phyloP scores from a whole-genome alignment of 2,113 vertebrate genomes.

The Pongo pygmaeus region DNA sequence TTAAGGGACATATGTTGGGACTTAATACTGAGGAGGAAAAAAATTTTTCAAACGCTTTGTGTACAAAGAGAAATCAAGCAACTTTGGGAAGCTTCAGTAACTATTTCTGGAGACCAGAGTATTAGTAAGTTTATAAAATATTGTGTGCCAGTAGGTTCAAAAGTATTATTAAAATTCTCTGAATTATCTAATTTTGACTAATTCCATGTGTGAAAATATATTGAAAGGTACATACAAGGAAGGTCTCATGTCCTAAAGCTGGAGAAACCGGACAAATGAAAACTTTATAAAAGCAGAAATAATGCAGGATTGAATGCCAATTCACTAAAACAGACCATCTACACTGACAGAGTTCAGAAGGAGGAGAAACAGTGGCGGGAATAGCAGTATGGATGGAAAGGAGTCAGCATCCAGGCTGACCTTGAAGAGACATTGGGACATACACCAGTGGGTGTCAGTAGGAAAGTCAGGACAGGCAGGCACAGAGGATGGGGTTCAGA shows the following conservation, averaged over 20 bases:
- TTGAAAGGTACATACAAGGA: background rate
- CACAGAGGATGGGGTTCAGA: background rate
- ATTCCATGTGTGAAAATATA: background rate
- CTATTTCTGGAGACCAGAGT: background rate
- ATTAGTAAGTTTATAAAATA: background rate
- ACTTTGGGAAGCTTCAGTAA: background rate
- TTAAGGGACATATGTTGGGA: background rate
- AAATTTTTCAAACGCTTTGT: background rate
- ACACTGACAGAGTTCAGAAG: background rate
- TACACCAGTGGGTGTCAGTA: too few species aligned
- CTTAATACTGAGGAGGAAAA: background rate
- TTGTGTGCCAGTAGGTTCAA: background rate
- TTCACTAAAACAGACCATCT: background rate
- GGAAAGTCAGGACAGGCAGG: background rate
- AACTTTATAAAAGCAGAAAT: background rate
- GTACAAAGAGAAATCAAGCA: background rate
- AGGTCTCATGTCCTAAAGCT: background rate
- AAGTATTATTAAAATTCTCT: background rate
- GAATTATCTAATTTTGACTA: background rate
- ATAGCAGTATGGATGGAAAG: accelerated
- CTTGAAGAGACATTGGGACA: background rate
- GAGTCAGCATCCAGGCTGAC: background rate
- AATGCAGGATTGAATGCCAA: background rate
- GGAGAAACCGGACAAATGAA: background rate
- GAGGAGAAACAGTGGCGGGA: background rate